Evolutionary conservation across 2,113 vertebrate species (phyloP).

Genomic region (Leucopsar rothschildi): DNA sequence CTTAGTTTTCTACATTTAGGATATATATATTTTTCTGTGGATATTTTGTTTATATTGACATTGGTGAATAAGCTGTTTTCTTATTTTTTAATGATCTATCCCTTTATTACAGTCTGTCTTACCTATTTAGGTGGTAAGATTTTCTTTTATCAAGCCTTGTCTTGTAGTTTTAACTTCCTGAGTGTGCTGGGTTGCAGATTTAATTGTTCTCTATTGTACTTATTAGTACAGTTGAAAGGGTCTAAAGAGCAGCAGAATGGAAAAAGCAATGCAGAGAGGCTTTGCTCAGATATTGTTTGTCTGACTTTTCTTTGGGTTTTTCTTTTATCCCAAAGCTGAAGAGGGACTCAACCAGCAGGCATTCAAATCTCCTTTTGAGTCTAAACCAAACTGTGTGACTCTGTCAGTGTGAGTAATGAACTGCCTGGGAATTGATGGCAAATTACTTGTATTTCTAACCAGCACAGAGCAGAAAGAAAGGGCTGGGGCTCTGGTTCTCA

Average conservation of each 20-base stretch:
- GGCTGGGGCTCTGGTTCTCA: accelerated
- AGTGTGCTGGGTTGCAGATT: not conserved
- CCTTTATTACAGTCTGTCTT: not conserved
- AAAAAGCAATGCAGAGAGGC: not conserved
- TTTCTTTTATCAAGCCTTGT: not conserved
- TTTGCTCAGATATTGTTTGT: not conserved
- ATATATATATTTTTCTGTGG: not conserved
- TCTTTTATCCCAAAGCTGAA: not conserved
- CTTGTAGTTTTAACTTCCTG: not conserved
- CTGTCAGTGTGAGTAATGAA: not conserved
- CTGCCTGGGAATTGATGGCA: not conserved
- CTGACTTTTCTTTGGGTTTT: not conserved
- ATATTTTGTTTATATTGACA: not conserved
- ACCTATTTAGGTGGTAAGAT: not conserved
- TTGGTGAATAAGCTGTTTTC: not conserved
- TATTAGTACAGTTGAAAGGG: not conserved
- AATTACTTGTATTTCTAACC: not conserved
- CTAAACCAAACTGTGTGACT: not conserved
- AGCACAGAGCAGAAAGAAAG: not conserved
- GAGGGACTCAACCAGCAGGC: not conserved
- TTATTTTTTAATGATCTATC: not conserved
- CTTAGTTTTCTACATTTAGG: not conserved
- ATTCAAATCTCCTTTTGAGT: not conserved
- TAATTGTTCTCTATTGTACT: not conserved
- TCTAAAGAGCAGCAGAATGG: not conserved